phyloP scores from a whole-genome alignment of 2,113 vertebrate species.

The Lutjanus erythropterus region DNA sequence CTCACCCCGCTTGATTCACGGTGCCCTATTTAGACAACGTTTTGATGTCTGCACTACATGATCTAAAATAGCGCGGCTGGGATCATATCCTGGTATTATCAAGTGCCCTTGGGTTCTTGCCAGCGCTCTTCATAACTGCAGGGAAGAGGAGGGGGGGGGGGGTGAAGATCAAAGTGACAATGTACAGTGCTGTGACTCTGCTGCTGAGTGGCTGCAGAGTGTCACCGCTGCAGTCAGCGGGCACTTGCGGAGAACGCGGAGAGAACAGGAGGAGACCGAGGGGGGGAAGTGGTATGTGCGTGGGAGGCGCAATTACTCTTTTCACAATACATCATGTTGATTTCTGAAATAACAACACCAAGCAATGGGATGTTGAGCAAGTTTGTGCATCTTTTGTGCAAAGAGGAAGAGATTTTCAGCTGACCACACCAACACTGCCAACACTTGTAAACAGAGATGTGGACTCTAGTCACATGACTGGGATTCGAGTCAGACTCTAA shows the following conservation, averaged over 20 bases:
- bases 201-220: slow-evolving; percentile 57
- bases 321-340: slow-evolving; percentile 21
- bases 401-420: not conserved
- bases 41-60: slow-evolving; percentile 69
- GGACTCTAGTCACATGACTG: too few species aligned
- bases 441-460: too few species aligned
- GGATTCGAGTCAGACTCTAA: too few species aligned
- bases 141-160: slow-evolving; percentile 35
- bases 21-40: slow-evolving; percentile 69
- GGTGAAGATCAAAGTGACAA: slow-evolving; percentile 75
- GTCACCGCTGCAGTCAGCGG: slow-evolving; percentile 49
- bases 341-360: slow-evolving; percentile 7
- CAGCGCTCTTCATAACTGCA: slow-evolving; percentile 70
- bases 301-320: slow-evolving; percentile 7
- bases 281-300: slow-evolving; percentile 17
- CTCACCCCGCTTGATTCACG: slow-evolving; percentile 56
- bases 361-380: not conserved
- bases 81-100: slow-evolving; percentile 79
- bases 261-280: not conserved
- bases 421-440: not conserved
- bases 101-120: slow-evolving; percentile 70
- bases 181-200: slow-evolving; percentile 56
- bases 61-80: slow-evolving; percentile 63
- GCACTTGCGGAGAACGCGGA: slow-evolving; percentile 19
- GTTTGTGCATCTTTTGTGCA: slow-evolving; percentile 6